Evolutionary conservation across 2,113 vertebrate species (phyloP), one percentile per base, ranked within the genome.

Genomic region (Callipepla californica): DNA sequence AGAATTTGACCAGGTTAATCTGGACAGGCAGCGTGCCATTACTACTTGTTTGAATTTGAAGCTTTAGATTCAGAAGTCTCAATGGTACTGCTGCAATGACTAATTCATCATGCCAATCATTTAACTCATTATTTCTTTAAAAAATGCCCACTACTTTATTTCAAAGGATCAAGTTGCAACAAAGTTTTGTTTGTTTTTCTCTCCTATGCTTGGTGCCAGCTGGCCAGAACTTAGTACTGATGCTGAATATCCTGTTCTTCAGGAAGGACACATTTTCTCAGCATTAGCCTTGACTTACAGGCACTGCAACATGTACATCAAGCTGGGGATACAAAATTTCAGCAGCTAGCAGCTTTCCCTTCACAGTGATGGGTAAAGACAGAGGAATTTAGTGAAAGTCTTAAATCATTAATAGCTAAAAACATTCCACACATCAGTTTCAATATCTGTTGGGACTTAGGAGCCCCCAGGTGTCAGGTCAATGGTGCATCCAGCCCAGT

Each of bases 381-480:
- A 45, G n/a, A 68, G 25, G 28, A 19, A 74, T 69, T 79, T 50
- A 51, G 23, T 32, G 11, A 79, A 58, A 93, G 20, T 26, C 20
- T 59, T 48, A 67, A 32, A 51, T 40, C 8, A 42, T 69, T 36
- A 59, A 58, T 51, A 36, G 55, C 16, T 87, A 69, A 63, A 87
- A 63, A 51, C 10, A n/a, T 2, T 69, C 68, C 53, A 69, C 1
- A 0, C 6, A 15, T 58, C 72, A 73, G 34, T 68, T 22, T 13
- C 50, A 5, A 17, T 51, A 26, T 14, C 67, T 66, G 25, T 7
- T n/a, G 59, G 34, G 7, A 36, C 13, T 4, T 34, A n/a, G 26
- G 0, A 21, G 87, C 6, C 13, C 23, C 13, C 18, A 0, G 0
- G 34, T 15, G 30, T 77, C n/a, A 66, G 8, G 48, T 23, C 14